Percentiles rank a stretch among this genome's conserved stretches.
These are phyloP conservation scores for Neodiprion lecontei DNA, from an alignment of 1,140 invertebrate genomes.

Conservation along the genomic window DNA sequence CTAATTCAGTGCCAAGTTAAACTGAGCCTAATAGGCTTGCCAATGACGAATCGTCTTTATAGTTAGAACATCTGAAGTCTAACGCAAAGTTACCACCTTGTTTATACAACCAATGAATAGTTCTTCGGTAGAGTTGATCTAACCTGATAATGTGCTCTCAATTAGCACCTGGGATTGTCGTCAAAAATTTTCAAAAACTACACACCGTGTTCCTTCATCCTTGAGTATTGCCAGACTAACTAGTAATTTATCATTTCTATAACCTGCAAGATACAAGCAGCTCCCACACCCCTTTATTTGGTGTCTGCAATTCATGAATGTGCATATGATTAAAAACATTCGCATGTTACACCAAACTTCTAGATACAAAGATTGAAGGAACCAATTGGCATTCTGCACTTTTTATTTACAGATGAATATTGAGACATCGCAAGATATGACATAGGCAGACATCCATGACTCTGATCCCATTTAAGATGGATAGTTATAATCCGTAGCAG, in stretches of 20 bases:
- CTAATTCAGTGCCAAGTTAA: conserved; percentile 2
- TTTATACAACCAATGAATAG: conserved; percentile 5
- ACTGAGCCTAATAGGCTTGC: conserved; percentile 4
- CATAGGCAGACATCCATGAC: conserved; percentile 41
- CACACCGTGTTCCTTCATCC: too few relatives aligned
- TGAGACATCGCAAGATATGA: conserved; percentile 55
- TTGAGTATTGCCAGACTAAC: too few relatives aligned
- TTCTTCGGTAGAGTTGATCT: neutral
- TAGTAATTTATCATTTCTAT: too few relatives aligned
- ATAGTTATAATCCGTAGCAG: conserved; percentile 39
- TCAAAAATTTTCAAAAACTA: too few relatives aligned
- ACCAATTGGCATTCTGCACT: neutral
- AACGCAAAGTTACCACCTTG: conserved; percentile 1
- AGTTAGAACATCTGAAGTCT: neutral
- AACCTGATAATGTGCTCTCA: neutral
- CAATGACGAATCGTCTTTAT: conserved; percentile 2
- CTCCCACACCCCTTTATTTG: neutral
- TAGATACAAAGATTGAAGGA: neutral
- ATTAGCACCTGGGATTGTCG: neutral
- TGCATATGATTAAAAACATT: neutral
- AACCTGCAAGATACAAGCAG: neutral
- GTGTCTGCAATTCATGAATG: neutral
- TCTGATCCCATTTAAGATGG: conserved; percentile 31
- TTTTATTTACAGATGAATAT: conserved; percentile 54
- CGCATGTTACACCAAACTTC: neutral